Evolutionary conservation across 2,797 vertebrate genomes (phyloP).

Genomic region (Poecilia gillii): DNA sequence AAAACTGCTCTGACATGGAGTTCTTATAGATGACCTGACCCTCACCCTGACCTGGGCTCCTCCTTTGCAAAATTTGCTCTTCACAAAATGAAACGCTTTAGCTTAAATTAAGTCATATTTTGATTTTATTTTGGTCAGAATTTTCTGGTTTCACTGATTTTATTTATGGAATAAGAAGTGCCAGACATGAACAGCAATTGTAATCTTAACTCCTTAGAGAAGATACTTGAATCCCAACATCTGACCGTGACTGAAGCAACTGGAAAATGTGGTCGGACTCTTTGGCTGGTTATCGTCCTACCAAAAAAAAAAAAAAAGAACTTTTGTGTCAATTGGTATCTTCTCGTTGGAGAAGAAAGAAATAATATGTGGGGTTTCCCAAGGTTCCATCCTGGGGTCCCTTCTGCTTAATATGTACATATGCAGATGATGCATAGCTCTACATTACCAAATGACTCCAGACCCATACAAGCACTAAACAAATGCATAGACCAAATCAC

Average conservation of each 20-base stretch:
- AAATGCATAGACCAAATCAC: too few relatives aligned
- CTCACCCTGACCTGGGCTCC: constrained; percentile 10
- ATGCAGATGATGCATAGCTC: too few relatives aligned
- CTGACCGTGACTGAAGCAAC: not conserved
- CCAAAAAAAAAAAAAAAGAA: too few relatives aligned
- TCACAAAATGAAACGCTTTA: constrained; percentile 16
- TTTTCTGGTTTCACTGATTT: constrained; percentile 6
- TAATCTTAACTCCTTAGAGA: not conserved
- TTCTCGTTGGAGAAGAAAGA: not conserved
- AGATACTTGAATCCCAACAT: not conserved
- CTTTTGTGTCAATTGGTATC: not conserved
- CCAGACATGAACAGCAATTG: not conserved
- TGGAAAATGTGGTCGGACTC: too few relatives aligned
- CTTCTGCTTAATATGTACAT: too few relatives aligned
- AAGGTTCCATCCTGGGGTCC: too few relatives aligned
- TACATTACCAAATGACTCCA: too few relatives aligned
- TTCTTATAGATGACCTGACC: constrained; percentile 23
- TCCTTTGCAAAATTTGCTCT: constrained; percentile 39
- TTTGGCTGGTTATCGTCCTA: too few relatives aligned
- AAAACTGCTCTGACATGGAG: constrained; percentile 51
- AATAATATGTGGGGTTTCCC: not conserved
- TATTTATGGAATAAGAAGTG: constrained; percentile 8
- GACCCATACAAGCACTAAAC: too few relatives aligned
- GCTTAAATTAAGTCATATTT: constrained; percentile 21
- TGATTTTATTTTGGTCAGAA: not conserved